Base-by-base conservation (phyloP, 2,113 vertebrate genomes). In the Hippocampus mohnikei region DNA sequence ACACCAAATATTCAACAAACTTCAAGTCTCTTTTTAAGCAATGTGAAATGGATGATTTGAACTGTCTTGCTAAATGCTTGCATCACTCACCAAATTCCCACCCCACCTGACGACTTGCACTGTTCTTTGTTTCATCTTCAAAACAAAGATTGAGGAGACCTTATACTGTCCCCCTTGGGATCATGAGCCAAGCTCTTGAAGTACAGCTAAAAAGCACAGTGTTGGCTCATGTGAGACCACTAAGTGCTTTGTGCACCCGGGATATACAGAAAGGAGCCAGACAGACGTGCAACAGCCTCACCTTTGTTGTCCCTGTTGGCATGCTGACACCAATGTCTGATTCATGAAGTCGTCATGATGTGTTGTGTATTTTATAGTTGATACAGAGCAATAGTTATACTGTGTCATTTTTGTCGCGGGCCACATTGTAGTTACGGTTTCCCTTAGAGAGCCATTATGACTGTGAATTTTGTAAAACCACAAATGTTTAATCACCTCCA, bases 171-270 rank as follows among this genome's bases (percentile, higher is more conserved):
- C 75, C 84, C 78, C 66, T 71, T 61, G 75, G 84, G 81, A 79
- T 73, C 29, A 71, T 70, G 60, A 77, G 74, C 59, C 74, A 66
- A 71, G 78, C 77, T 80, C 80, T 87, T 69, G 42, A 40, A 46
- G 71, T 66, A 77, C 72, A 75, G 72, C 76, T 70, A 78, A 85
- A 73, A 83, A 74, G 75, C 78, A 78, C 81, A 69, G 67, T 50
- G 46, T 67, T 77, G 70, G 55, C 65, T 81, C 70, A 74, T 70
- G 72, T 76, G 76, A 79, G 77, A 82, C 69, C 69, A 78, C 78
- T 84, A 85, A 89, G 88, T 86, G 88, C 84, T 86, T 81, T 81
- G 77, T 79, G 68, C 79, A 68, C 82, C 80, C 53, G 23, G 75
- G 37, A 78, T 72, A 5, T 23, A 18, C 58, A 29, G 27, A 60